A percentile compares a stretch with the other conserved stretches of the same genome.
Evolutionary conservation across 1,140 invertebrate species (phyloP).

Genomic region (Bombus breviceps): DNA sequence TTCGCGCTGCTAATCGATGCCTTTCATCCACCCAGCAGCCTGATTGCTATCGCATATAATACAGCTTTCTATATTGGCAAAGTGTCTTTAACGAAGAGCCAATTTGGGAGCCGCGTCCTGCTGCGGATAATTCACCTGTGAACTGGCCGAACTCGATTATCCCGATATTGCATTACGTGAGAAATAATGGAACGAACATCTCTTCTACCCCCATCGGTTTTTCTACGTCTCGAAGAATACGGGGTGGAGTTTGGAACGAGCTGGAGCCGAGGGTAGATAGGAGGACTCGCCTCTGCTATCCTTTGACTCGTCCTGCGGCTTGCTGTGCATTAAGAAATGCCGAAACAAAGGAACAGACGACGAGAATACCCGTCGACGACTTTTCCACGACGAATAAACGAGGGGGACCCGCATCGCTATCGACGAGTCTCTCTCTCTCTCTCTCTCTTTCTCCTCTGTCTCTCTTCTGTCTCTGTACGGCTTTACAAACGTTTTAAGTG

Average conservation of each 20-base stretch:
- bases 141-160: conserved; percentile 62
- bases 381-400: conserved; percentile 74
- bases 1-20: conserved; percentile 27
- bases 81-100: conserved; percentile 54
- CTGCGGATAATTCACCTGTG: conserved; percentile 59
- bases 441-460: conserved; percentile 4
- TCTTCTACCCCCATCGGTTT: conserved; percentile 14
- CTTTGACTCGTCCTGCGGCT: conserved; percentile 52
- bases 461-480: conserved; percentile 47
- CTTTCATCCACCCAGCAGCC: conserved; percentile 24
- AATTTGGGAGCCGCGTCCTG: conserved; percentile 51
- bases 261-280: background rate
- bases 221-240: background rate
- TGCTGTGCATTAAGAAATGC: conserved; percentile 76
- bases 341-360: conserved; percentile 75
- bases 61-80: conserved; percentile 25
- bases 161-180: conserved; percentile 57
- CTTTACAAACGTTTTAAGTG: conserved; percentile 74
- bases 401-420: conserved; percentile 50
- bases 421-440: conserved; percentile 46
- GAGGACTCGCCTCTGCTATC: conserved; percentile 23
- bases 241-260: background rate
- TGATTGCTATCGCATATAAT: conserved; percentile 55
- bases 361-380: conserved; percentile 64
- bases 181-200: conserved; percentile 60